These are phyloP conservation scores for Trinectes maculatus DNA, from an alignment of 2,113 vertebrate genomes.

Conservation along the genomic window DNA sequence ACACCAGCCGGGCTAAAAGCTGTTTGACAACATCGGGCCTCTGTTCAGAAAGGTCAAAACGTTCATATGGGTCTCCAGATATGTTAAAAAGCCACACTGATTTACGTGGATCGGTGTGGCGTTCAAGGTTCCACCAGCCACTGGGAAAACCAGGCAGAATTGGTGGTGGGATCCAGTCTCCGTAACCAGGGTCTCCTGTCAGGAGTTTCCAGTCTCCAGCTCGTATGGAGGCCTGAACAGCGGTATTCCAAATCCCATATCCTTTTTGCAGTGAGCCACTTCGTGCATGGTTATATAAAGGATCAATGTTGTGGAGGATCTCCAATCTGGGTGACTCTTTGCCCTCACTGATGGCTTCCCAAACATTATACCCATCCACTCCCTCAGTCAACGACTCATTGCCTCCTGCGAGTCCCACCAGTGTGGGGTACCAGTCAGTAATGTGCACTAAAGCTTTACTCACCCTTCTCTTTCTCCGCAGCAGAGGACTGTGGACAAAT, in stretches of 20 bases:
- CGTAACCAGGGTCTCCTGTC: constrained; percentile 94
- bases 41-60: constrained; percentile 87
- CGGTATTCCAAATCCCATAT: constrained; percentile 93
- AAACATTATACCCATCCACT: constrained; percentile 91
- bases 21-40: constrained; percentile 90
- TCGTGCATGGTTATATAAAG: constrained; percentile 90
- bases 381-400: constrained; percentile 82
- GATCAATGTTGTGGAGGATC: constrained; percentile 97
- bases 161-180: constrained; percentile 95
- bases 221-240: constrained; percentile 92
- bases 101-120: constrained; percentile 81
- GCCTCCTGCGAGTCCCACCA: constrained; percentile 90
- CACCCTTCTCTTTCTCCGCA: constrained; percentile 87
- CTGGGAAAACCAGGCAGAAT: constrained; percentile 89
- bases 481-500: constrained; percentile 95
- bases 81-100: constrained; percentile 98
- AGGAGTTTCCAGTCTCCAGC: constrained; percentile 96
- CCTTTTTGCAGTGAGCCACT: constrained; percentile 89
- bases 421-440: constrained; percentile 97
- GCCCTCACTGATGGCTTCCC: constrained; percentile 92
- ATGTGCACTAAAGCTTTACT: constrained; percentile 93
- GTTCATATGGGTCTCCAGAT: constrained; percentile 91
- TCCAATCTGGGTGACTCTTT: constrained; percentile 89
- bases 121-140: constrained; percentile 95
- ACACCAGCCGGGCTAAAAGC: constrained; percentile 87